Evolutionary conservation across 2,888 invertebrate genomes (phyloP), one percentile per base, ranked within the genome.

Genomic region (Platerodrilus igneus): DNA sequence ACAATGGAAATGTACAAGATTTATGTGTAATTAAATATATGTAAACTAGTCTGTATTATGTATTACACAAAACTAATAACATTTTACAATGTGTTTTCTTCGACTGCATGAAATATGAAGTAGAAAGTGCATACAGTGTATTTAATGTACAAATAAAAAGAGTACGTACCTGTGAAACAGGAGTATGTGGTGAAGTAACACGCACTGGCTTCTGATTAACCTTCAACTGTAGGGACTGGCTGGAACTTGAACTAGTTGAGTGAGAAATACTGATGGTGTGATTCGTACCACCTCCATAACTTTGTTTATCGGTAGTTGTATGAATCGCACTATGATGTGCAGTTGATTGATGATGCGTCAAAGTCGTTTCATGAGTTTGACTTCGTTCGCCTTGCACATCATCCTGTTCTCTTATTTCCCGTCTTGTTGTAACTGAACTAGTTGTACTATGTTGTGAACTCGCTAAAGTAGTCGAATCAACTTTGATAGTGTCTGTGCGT

Each of bases 401-500:
- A 48, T 69, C 73, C 43, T 71, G 72, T 56, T 76, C 76, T 11
- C 76, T 71, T 47, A 77, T 75, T 60, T 78, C 83, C 55, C 83
- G 71, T 53, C 84, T 74, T 4, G 82, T 79, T 9, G 82, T 82
- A n/a, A 83, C 77, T 10, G 81, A 81, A 43, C 79, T 79, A 53
- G 80, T 81, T 8, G 81, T 80, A 54, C 79, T 81, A 55, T 81
- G 81, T 63, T 83, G 83, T 8, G 81, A 76, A 0, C 74, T 71
- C 64, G 81, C 79, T 58, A 83, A 73, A 1, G 82, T 81, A 35
- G 79, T 80, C 25, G 60, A 51, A 10, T 46, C 46, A 1, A 41
- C 42, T 28, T 46, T 46, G 10, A 46, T 21, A 16, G 37, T 65
- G 63, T 36, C 58, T 62, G 31, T 9, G n/a, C 41, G 15, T 7